Base-by-base conservation (phyloP, 2,113 vertebrate species). In the Petroica traversi region DNA sequence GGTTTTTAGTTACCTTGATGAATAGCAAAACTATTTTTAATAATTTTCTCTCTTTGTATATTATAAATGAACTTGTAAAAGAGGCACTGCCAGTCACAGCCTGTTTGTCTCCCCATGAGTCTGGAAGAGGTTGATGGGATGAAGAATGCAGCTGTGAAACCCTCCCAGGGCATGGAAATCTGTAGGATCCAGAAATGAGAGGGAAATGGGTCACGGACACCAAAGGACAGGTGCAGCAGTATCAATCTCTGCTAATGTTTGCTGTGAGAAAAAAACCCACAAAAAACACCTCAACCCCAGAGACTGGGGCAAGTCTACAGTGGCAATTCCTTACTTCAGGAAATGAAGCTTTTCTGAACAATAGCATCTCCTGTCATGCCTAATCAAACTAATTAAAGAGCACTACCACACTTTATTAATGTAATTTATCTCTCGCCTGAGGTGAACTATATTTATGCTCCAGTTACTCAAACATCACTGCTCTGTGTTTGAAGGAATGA, bases 361-460 rank as follows among this genome's bases (percentile, higher is more conserved):
- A 54, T 76, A 48, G 46, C 45, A 74, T 95, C 94, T 95, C 96
- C 85, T 97, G 91, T 96, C 95, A 85, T 94, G 95, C 93, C 76
- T 96, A 97, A 97, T 98, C 97, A 96, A 96, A 84, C 92, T 97
- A 97, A 98, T 98, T 98, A 96, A 93, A 95, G 79, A 96, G 84
- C 96, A 91, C 95, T 62, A 92, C 80, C 77, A 94, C 93, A 95
- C 93, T 97, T 97, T 96, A 95, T 94, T 97, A 97, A 98, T 97
- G 97, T 94, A 96, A 97, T 96, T 97, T 97, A 93, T 96, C 93
- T 96, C 95, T 96, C 95, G 95, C 95, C 97, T 88, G 97, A 97
- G 97, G 95, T 98, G 92, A 98, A 94, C 94, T 88, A 61, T 96
- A 95, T 97, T 98, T 96, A 97, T 94, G 97, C 95, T 97, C 80